A percentile compares a stretch with the other conserved stretches of the same genome.
These are phyloP conservation scores for Hanleya hanleyi DNA, from an alignment of 2,888 invertebrate genomes.

Conservation along the genomic window DNA sequence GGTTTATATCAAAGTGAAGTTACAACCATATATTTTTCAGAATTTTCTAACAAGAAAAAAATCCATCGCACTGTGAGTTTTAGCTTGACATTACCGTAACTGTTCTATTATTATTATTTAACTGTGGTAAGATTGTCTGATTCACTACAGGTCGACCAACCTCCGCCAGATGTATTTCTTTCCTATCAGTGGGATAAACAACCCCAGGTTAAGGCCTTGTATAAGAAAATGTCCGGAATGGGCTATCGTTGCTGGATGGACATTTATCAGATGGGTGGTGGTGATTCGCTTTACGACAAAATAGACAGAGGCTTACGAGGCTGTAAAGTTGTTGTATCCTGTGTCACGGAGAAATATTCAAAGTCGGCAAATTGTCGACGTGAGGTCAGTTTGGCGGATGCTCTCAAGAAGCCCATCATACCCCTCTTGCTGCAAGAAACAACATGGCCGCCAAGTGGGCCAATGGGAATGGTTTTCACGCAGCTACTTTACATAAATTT, in stretches of 20 bases:
- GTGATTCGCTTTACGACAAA: conserved; percentile 70
- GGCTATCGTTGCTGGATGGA: conserved; percentile 70
- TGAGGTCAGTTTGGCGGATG: conserved; percentile 68
- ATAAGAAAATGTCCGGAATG: conserved; percentile 50
- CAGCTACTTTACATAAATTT: conserved; percentile 66
- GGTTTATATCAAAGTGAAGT: too few species aligned
- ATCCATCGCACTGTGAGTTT: too few species aligned
- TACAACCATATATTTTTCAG: too few species aligned
- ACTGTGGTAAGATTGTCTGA: too few species aligned
- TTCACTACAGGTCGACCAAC: too few species aligned
- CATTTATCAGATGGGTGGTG: conserved; percentile 71
- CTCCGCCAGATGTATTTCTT: conserved; percentile 63
- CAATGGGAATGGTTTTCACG: conserved; percentile 69
- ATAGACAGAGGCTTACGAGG: conserved; percentile 66
- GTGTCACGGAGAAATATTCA: conserved; percentile 68
- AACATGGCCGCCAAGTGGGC: conserved; percentile 70
- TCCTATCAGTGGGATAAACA: conserved; percentile 72
- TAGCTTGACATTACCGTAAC: too few species aligned
- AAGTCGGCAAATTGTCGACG: conserved; percentile 69
- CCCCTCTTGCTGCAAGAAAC: conserved; percentile 65
- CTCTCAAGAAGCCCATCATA: conserved; percentile 66
- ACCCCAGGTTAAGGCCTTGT: conserved; percentile 60
- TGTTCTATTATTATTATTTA: too few species aligned
- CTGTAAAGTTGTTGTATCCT: conserved; percentile 63
- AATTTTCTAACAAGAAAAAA: too few species aligned